These are phyloP conservation scores for Osmerus mordax DNA, from an alignment of 2,113 vertebrate species.

Conservation along the genomic window DNA sequence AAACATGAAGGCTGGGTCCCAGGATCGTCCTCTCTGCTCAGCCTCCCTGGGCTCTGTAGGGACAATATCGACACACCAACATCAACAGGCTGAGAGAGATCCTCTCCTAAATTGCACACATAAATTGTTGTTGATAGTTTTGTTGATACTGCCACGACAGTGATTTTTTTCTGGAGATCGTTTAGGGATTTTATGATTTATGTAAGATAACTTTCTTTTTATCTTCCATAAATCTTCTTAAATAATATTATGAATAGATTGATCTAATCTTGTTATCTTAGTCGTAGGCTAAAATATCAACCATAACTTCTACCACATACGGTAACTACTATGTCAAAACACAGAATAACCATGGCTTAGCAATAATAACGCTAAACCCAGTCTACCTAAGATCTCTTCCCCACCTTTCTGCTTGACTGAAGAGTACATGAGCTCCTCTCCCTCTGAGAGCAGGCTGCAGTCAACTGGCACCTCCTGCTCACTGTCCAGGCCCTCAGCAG, in stretches of 20 bases:
- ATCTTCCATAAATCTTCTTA: no score
- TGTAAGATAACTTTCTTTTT: not conserved
- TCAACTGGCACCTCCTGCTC: conserved; percentile 65
- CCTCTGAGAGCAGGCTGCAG: conserved; percentile 32
- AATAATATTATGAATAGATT: no score
- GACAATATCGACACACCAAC: conserved; percentile 32
- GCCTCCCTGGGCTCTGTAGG: conserved; percentile 45
- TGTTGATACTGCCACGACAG: conserved; percentile 21
- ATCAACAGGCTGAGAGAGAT: not conserved
- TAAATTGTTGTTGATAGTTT: conserved; percentile 14
- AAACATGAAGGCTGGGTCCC: conserved; percentile 48
- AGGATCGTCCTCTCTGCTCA: conserved; percentile 33
- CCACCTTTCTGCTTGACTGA: conserved; percentile 52
- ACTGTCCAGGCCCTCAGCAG: conserved; percentile 20
- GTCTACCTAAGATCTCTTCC: not conserved
- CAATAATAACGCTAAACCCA: not conserved
- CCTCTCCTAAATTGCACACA: conserved; percentile 32
- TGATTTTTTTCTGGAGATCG: not conserved
- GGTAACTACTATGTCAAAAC: not conserved
- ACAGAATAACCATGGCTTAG: not conserved
- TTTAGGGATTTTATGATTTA: not conserved
- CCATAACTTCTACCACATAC: conserved; percentile 5
- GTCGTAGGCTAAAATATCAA: conserved; percentile 4
- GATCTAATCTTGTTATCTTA: no score
- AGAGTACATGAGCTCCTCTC: conserved; percentile 31